Conservation (phyloP, 2,888 invertebrate genomes). For the Isoperla grammatica region DNA sequence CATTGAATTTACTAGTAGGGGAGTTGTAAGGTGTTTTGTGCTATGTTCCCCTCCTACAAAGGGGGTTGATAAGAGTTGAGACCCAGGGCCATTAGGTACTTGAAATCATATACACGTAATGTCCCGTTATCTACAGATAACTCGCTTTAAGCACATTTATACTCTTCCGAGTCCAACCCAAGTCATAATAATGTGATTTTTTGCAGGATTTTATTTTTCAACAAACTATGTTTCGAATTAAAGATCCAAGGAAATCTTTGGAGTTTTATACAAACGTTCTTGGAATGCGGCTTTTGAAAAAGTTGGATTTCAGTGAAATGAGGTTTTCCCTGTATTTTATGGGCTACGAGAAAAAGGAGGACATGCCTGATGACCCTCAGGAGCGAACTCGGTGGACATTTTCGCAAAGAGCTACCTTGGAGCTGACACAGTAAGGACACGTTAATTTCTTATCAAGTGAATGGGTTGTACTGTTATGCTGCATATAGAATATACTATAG, state of each 20-base stretch:
- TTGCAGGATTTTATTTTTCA: slow-evolving; percentile 84
- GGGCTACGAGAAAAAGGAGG: slow-evolving; percentile 74
- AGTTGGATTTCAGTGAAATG: slow-evolving; percentile 81
- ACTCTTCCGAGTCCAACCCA: no score
- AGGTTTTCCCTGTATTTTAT: slow-evolving; percentile 89
- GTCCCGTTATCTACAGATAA: no score
- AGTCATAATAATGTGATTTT: slow-evolving; percentile 29
- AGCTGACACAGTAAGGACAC: slow-evolving; percentile 80
- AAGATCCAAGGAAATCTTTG: slow-evolving; percentile 80
- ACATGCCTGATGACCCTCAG: slow-evolving; percentile 65
- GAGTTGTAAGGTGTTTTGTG: no score
- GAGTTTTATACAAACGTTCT: slow-evolving; percentile 88
- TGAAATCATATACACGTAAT: no score
- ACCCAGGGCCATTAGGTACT: no score
- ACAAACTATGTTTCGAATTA: slow-evolving; percentile 95
- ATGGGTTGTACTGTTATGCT: no score
- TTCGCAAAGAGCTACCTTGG: slow-evolving; percentile 77
- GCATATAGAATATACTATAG: no score
- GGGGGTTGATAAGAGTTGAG: no score
- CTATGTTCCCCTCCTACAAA: no score
- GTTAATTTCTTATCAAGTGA: no score
- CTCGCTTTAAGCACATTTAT: no score
- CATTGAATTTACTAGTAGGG: no score
- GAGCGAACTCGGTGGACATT: slow-evolving; percentile 73
- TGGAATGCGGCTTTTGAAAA: slow-evolving; percentile 85